phyloP scores from a whole-genome alignment of 2,797 vertebrate species.

The Myioborus melanocephalus region DNA sequence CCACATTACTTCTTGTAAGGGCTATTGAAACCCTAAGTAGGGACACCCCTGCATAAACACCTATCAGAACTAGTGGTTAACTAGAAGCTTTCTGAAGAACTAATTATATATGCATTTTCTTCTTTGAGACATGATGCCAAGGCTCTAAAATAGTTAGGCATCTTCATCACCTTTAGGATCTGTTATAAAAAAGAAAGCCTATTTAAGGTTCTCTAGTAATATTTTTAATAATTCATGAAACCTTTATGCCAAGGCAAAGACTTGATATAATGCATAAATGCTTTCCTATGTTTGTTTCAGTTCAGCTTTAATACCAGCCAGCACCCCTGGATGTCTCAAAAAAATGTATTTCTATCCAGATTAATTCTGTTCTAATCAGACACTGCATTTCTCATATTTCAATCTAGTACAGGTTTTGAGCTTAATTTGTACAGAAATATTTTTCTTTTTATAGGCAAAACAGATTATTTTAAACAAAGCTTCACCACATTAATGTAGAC shows the following conservation, averaged over 20 bases:
- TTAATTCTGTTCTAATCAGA: not conserved
- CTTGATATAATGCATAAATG: not conserved
- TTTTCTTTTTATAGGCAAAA: not conserved
- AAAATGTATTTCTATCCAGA: not conserved
- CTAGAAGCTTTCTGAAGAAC: not conserved
- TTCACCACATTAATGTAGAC: not conserved
- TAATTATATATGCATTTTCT: not conserved
- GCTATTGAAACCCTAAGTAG: not conserved
- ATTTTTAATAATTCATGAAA: not conserved
- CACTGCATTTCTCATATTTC: not conserved
- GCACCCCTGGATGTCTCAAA: not conserved
- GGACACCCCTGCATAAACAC: not conserved
- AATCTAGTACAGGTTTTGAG: not conserved
- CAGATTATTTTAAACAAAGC: not conserved
- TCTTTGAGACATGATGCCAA: not conserved
- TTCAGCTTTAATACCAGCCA: not conserved
- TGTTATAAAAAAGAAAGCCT: not conserved
- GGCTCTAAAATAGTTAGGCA: not conserved
- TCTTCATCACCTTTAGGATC: not conserved
- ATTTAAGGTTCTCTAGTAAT: not conserved
- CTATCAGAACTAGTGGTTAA: not conserved
- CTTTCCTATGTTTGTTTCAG: not conserved
- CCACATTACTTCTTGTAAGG: not conserved
- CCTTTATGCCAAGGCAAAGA: not conserved
- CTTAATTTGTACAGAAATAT: not conserved